These are phyloP conservation scores for Lampris megalopsis DNA, from an alignment of 2,113 vertebrate genomes.

Conservation along the genomic window DNA sequence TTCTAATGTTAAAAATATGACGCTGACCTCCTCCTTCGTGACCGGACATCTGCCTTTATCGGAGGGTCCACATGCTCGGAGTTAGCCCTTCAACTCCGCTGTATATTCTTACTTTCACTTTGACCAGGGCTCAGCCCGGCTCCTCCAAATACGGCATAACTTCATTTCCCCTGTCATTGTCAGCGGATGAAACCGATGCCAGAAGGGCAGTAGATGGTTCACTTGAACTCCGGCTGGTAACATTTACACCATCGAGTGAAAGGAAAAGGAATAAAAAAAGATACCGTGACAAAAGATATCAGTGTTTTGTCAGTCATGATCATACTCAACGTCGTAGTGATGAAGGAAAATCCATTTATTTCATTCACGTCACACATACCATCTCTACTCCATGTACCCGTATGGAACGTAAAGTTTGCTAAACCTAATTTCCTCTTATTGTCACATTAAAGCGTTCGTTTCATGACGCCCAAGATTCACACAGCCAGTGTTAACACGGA, in stretches of 20 bases:
- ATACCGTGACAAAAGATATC: neutral
- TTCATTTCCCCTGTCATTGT: constrained; percentile 2
- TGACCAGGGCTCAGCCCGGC: neutral
- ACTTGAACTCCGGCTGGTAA: constrained; percentile 3
- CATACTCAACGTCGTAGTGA: neutral
- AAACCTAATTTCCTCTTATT: neutral
- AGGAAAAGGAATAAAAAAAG: neutral
- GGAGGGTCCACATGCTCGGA: constrained; percentile 32
- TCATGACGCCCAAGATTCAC: constrained; percentile 13
- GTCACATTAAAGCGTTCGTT: neutral
- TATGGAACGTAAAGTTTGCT: neutral
- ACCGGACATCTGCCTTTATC: constrained; percentile 33
- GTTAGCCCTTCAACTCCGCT: constrained; percentile 13
- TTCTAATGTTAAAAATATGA: constrained; percentile 50
- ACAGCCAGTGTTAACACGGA: constrained; percentile 34
- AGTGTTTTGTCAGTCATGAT: constrained; percentile 1
- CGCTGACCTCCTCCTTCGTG: constrained; percentile 42
- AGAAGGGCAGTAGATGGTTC: neutral
- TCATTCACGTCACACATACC: constrained; percentile 5
- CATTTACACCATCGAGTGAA: neutral
- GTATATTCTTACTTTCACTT: neutral
- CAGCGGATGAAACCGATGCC: neutral
- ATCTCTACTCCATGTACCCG: neutral
- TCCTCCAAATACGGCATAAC: constrained; percentile 1
- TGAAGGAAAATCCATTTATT: constrained; percentile 47